Evolutionary conservation across 2,888 invertebrate species (phyloP).

Genomic region (Drosophila kambysellisi): DNA sequence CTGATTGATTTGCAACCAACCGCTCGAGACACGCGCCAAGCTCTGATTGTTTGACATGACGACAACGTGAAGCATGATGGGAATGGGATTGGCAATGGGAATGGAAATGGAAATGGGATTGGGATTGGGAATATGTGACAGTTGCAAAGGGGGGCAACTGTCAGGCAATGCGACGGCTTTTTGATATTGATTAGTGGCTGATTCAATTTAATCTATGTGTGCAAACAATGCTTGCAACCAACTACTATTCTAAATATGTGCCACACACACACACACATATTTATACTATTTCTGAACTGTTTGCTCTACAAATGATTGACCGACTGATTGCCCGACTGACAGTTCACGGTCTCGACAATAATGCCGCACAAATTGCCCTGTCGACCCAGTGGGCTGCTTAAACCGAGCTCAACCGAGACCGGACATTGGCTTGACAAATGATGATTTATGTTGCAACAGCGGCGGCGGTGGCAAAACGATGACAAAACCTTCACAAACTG

Average conservation of each 20-base stretch:
- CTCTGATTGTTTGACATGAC: slow-evolving; percentile 63
- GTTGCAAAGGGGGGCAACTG: slow-evolving; percentile 4
- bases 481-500: slow-evolving; percentile 13
- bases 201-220: slow-evolving; percentile 41
- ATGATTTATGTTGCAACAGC: slow-evolving; percentile 56
- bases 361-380: slow-evolving; percentile 37
- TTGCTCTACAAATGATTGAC: slow-evolving; percentile 33
- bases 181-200: slow-evolving; percentile 62
- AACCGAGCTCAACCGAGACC: slow-evolving; percentile 28
- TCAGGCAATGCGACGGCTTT: slow-evolving; percentile 53
- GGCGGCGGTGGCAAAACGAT: slow-evolving; percentile 10
- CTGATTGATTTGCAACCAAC: slow-evolving; percentile 68
- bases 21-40: slow-evolving; percentile 50
- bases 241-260: not conserved
- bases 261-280: not conserved
- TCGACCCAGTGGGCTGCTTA: slow-evolving; percentile 50
- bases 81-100: slow-evolving; percentile 3
- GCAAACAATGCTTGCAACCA: slow-evolving; percentile 37
- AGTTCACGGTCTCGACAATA: slow-evolving; percentile 42
- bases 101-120: slow-evolving; percentile 1
- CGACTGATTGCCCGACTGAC: slow-evolving; percentile 15
- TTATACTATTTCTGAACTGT: slow-evolving; percentile 42
- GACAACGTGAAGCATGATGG: slow-evolving; percentile 7
- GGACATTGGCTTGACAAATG: slow-evolving; percentile 67
- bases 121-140: slow-evolving; percentile 7